These are phyloP conservation scores for Antheraea mylitta DNA, from an alignment of 1,140 invertebrate genomes.

Conservation along the genomic window DNA sequence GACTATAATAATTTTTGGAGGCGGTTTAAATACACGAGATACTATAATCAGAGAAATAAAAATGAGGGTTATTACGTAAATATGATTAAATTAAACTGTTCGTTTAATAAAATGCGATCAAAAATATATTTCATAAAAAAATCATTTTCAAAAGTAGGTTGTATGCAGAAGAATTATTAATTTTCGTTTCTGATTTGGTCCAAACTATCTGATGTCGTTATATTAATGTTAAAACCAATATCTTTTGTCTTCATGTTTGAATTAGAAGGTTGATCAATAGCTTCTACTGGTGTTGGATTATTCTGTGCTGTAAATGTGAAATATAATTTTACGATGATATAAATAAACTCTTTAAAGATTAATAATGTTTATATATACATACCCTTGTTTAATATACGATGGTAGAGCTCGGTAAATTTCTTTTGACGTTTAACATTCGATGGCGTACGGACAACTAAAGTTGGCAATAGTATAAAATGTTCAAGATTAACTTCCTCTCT, in stretches of 20 bases:
- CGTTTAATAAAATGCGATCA: background rate
- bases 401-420: slow-evolving; percentile 69
- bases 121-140: background rate
- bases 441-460: slow-evolving; percentile 66
- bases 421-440: slow-evolving; percentile 70
- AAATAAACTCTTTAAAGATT: background rate
- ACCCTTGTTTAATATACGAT: slow-evolving; percentile 57
- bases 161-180: background rate
- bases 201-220: slow-evolving; percentile 44
- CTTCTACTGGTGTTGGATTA: slow-evolving; percentile 11
- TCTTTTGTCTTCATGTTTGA: slow-evolving; percentile 41
- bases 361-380: slow-evolving; percentile 7
- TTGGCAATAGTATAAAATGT: slow-evolving; percentile 65
- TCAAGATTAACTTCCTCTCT: slow-evolving; percentile 59
- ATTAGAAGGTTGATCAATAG: slow-evolving; percentile 8
- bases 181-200: slow-evolving; percentile 19
- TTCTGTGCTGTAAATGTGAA: slow-evolving; percentile 39
- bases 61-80: too few species aligned
- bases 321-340: background rate
- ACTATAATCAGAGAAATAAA: too few species aligned
- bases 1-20: too few species aligned
- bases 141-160: background rate
- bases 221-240: slow-evolving; percentile 57
- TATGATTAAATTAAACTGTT: background rate
- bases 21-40: too few species aligned